These are phyloP conservation scores for Aulostomus chinensis DNA, from an alignment of 2,797 vertebrate genomes.

Conservation along the genomic window DNA sequence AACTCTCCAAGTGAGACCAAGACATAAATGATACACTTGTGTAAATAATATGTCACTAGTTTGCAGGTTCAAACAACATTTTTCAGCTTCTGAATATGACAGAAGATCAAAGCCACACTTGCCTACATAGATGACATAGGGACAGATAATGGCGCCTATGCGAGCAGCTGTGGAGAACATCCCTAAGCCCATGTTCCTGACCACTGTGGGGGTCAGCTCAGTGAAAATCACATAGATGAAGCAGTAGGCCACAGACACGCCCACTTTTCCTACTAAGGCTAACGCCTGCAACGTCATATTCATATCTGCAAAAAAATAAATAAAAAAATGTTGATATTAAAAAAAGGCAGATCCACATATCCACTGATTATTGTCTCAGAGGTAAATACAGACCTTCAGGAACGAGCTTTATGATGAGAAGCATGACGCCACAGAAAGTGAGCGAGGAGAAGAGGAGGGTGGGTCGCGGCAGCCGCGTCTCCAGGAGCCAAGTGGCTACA, in stretches of 20 bases:
- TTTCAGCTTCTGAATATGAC: not conserved
- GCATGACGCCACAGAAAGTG: slow-evolving; percentile 43
- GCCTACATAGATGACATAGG: slow-evolving; percentile 86
- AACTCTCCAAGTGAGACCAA: no score
- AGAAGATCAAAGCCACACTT: slow-evolving; percentile 53
- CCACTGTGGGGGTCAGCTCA: slow-evolving; percentile 84
- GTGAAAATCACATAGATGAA: slow-evolving; percentile 80
- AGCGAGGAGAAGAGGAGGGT: slow-evolving; percentile 35
- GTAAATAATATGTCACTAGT: no score
- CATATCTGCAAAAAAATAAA: slow-evolving; percentile 66
- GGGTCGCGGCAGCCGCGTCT: slow-evolving; percentile 32
- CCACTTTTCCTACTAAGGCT: slow-evolving; percentile 84
- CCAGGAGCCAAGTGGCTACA: slow-evolving; percentile 38
- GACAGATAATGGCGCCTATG: slow-evolving; percentile 81
- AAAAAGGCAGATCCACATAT: not conserved
- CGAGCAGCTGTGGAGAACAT: slow-evolving; percentile 77
- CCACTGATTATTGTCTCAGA: no score
- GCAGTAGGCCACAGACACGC: slow-evolving; percentile 79
- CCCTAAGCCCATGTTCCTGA: slow-evolving; percentile 87
- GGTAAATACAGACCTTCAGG: slow-evolving; percentile 47
- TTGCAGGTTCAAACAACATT: not conserved
- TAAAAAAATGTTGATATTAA: not conserved
- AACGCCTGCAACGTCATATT: slow-evolving; percentile 67
- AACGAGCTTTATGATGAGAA: slow-evolving; percentile 54
- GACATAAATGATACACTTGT: no score